Conservation (phyloP, 2,888 invertebrate genomes). For the Hipparchia sbordonii region DNA sequence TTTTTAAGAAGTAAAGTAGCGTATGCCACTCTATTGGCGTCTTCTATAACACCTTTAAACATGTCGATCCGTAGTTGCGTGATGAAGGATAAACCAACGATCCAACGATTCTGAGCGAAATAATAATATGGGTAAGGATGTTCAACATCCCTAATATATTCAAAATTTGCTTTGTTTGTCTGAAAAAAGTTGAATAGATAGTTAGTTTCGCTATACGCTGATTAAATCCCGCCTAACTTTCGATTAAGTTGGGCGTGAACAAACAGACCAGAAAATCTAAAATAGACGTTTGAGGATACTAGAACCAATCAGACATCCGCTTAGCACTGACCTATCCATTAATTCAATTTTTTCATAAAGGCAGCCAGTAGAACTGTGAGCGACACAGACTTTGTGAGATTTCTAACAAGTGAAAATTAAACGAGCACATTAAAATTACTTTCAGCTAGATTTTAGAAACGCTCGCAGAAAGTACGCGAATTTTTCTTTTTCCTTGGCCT, state of each 20-base stretch:
- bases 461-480: too few species aligned
- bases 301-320: slow-evolving; percentile 11
- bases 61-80: too few species aligned
- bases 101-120: too few species aligned
- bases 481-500: background rate
- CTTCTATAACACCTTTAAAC: too few species aligned
- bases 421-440: background rate
- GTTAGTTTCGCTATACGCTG: background rate
- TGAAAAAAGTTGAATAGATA: background rate
- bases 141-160: too few species aligned
- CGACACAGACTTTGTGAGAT: background rate
- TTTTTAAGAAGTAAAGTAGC: too few species aligned
- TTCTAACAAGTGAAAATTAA: background rate
- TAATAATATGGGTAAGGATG: too few species aligned
- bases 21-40: too few species aligned
- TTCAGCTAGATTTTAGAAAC: background rate
- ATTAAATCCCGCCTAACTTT: background rate
- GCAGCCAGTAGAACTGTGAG: background rate
- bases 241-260: slow-evolving; percentile 7
- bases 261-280: slow-evolving; percentile 3
- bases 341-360: background rate
- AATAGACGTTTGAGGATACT: slow-evolving; percentile 16
- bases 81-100: too few species aligned
- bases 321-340: background rate
- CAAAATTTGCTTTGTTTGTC: background rate